A percentile compares a stretch with the other conserved stretches of the same genome.
These are phyloP conservation scores for Marmota flaviventris DNA, from an alignment of 2,113 vertebrate species.

Conservation along the genomic window DNA sequence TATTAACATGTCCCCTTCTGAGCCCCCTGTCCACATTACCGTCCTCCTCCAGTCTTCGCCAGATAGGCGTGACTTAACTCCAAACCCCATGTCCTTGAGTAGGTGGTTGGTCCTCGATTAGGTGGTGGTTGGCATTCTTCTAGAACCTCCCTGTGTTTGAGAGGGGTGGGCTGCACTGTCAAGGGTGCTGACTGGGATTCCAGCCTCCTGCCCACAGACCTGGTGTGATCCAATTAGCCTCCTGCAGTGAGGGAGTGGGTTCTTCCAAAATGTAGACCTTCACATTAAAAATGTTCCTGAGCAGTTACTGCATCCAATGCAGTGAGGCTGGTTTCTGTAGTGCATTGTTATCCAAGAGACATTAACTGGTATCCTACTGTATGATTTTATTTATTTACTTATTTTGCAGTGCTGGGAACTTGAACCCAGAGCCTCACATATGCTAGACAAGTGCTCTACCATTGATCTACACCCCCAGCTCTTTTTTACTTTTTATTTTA, in stretches of 20 bases:
- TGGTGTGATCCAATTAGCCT: background rate
- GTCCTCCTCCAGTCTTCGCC: background rate
- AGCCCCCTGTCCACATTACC: background rate
- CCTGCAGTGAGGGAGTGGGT: background rate
- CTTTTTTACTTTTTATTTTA: background rate
- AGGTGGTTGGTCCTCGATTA: background rate
- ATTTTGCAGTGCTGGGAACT: background rate
- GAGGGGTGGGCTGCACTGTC: background rate
- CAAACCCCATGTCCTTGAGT: background rate
- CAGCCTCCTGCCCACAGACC: background rate
- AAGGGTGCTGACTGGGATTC: background rate
- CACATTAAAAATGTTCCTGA: background rate
- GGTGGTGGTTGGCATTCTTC: background rate
- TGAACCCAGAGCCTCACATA: background rate
- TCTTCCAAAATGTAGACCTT: background rate
- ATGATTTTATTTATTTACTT: background rate
- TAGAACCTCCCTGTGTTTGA: background rate
- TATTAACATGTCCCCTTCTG: background rate
- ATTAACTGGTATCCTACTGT: background rate
- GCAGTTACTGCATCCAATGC: background rate
- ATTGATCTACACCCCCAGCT: background rate
- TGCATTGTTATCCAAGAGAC: accelerated
- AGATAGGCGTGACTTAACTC: background rate
- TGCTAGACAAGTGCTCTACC: background rate
- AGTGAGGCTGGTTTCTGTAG: background rate